Evolutionary conservation across 2,888 invertebrate species (phyloP), one percentile per base, ranked within the genome.

Genomic region (Drosophila paranaensis): DNA sequence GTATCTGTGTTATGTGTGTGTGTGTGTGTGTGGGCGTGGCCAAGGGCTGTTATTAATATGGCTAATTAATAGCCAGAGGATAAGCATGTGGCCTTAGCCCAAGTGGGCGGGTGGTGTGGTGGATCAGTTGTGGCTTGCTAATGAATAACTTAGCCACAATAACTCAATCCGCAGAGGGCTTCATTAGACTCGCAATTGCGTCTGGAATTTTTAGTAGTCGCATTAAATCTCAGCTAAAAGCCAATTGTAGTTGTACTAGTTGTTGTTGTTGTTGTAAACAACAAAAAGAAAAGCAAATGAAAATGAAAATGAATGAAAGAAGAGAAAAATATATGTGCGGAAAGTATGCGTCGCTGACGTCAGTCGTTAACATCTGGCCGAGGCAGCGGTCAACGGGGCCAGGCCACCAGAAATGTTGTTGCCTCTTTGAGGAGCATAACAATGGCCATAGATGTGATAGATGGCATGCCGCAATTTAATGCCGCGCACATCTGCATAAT

Each of bases 81-180:
- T 33, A 50, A 73, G 62, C 76, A 82, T 70, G 67, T 70, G 61
- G 53, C 35, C 20, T 10, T 16, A 33, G 35, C 48, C 20, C 43
- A 30, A 25, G 33, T 58, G 50, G 35, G 33, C 54, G 50, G 33
- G 50, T 40, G 46, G 39, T 68, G 62, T 27, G 60, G 48, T 40
- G 46, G 33, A 40, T 60, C 42, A 33, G 33, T 33, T 42, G 50
- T 39, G 54, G 55, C 25, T 40, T 27, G 46, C 48, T 58, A 48
- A 58, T 71, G 77, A 82, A 71, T 73, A 81, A 88, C 82, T 65
- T 71, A 16, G 71, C 35, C 58, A 73, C 73, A 77, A 87, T 89
- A 81, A 90, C 74, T 89, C 90, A 84, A 88, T 89, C 88, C 79
- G 54, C 85, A 60, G 72, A 62, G 57, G 60, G 75, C 62, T 73